Base-by-base conservation (phyloP, 2,797 vertebrate species). In the Chromis chromis region DNA sequence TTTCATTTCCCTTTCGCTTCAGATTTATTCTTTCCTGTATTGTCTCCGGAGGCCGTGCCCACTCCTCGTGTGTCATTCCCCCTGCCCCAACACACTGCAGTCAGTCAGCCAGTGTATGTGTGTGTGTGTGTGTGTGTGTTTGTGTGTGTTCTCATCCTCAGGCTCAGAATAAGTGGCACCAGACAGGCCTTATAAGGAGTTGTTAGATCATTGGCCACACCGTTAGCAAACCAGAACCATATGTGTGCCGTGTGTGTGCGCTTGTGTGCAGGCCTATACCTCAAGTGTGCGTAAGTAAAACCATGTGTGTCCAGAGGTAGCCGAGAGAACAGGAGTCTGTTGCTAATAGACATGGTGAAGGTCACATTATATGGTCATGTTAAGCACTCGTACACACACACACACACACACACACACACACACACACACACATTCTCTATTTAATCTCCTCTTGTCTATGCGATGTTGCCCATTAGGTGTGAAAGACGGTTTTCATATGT, bases 141-240 rank as follows among this genome's bases (percentile, higher is more conserved):
- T 76, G 79, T 86, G 70, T 73, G 67, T 28, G 71, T 76, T 90
- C 87, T 87, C 81, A 83, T 90, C 76, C 82, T 85, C 77, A 55
- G 48, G 82, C 90, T 88, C 87, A 91, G 92, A 91, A 92, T 92
- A 92, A 93, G 91, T 93, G 92, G 91, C 91, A 92, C 91, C 92
- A 93, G 90, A 93, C 92, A 82, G 88, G 85, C 91, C 92, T 91
- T 93, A 92, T 92, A 93, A 89, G 92, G 91, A 93, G 76, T 61
- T 90, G 89, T 92, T 93, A 92, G 92, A 92, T 93, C 92, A 93
- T 86, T 89, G 90, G 88, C 91, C 87, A 90, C 91, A 91, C 89
- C 81, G 89, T 92, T 83, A 79, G 88, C 83, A 92, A 91, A 93
- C 91, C 84, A 92, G 86, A 91, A 92, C 90, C 89, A 91, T 92